These are phyloP conservation scores for Adelges cooleyi DNA, from an alignment of 1,140 invertebrate genomes.

Conservation along the genomic window DNA sequence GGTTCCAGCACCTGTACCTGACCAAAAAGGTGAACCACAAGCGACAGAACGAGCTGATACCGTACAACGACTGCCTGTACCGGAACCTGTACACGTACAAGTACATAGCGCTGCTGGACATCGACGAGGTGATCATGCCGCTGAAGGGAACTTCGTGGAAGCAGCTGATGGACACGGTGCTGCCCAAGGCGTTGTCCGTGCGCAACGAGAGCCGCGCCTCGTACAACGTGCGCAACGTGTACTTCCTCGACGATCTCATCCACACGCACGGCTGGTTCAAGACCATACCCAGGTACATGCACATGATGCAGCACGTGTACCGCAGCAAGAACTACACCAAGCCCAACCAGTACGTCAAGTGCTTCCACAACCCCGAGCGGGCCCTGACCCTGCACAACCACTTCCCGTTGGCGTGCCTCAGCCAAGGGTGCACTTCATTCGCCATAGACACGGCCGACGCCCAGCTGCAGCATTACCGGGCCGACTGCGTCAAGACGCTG, in stretches of 20 bases:
- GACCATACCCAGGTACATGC: constrained; percentile 77
- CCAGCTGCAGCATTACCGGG: constrained; percentile 84
- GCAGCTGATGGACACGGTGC: constrained; percentile 59
- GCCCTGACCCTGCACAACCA: constrained; percentile 86
- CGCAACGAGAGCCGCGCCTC: constrained; percentile 65
- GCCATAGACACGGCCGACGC: constrained; percentile 70
- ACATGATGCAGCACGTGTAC: constrained; percentile 89
- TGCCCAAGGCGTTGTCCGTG: constrained; percentile 53
- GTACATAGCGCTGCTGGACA: constrained; percentile 80
- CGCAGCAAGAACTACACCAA: constrained; percentile 83
- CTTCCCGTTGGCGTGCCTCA: constrained; percentile 78
- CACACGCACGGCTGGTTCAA: constrained; percentile 71
- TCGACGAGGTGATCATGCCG: constrained; percentile 92
- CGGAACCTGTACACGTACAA: constrained; percentile 82
- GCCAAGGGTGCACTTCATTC: constrained; percentile 73
- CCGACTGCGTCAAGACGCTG: constrained; percentile 78
- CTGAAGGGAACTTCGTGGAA: constrained; percentile 62
- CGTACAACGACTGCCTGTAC: constrained; percentile 94
- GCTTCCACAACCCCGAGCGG: constrained; percentile 82
- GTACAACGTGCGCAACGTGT: constrained; percentile 86
- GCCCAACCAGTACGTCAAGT: constrained; percentile 86
- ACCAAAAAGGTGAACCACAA: constrained; percentile 84
- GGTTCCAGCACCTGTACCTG: constrained; percentile 76
- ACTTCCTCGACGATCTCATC: constrained; percentile 81
- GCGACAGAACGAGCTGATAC: constrained; percentile 86